Evolutionary conservation across 2,113 vertebrate genomes (phyloP).

Genomic region (Octodon degus): DNA sequence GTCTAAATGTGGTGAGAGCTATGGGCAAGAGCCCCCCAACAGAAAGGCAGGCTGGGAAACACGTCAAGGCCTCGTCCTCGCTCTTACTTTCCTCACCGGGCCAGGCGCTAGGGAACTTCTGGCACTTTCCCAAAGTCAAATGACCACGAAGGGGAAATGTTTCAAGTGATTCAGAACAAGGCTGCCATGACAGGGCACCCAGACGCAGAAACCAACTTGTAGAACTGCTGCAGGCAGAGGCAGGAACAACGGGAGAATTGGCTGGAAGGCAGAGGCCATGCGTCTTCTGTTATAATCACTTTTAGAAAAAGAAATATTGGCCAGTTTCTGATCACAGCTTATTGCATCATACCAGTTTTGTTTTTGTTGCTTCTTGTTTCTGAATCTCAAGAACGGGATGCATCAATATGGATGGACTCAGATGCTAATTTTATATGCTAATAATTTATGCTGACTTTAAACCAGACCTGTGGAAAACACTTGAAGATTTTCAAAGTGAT

Average conservation of each 20-base stretch:
- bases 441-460: constrained; percentile 3
- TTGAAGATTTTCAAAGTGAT: constrained; percentile 3
- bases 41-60: neutral
- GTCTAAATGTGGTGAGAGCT: neutral
- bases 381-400: neutral
- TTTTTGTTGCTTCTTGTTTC: constrained; percentile 47
- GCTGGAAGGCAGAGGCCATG: neutral
- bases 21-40: neutral
- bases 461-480: neutral
- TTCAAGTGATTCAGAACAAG: neutral
- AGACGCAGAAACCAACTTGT: neutral
- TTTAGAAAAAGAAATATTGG: neutral
- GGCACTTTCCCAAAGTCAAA: neutral
- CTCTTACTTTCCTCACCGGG: neutral
- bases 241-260: neutral
- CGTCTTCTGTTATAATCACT: neutral
- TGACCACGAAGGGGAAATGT: neutral
- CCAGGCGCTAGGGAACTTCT: neutral
- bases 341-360: neutral
- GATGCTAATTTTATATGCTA: neutral
- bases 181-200: neutral
- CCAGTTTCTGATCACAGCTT: neutral
- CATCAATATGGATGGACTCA: neutral
- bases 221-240: neutral
- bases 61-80: neutral